A percentile compares a stretch with the other conserved stretches of the same genome.
Evolutionary conservation across 2,888 invertebrate species (phyloP).

Genomic region (Dorcus hopei): DNA sequence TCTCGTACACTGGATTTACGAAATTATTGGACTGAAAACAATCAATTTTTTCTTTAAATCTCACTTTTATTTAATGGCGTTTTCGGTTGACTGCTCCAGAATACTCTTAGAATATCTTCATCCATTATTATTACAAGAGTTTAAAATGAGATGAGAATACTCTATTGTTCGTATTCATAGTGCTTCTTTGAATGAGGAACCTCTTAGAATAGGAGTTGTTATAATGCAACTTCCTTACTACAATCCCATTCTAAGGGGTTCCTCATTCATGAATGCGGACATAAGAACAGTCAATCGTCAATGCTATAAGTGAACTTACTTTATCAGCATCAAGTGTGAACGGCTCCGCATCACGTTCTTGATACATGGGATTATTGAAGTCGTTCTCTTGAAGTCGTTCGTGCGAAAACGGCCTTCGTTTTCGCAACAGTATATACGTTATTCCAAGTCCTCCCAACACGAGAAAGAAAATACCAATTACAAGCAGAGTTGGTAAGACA

Average conservation of each 20-base stretch:
- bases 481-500: neutral
- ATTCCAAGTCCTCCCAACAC: constrained; percentile 30
- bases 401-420: constrained; percentile 64
- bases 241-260: too few relatives aligned
- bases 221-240: too few relatives aligned
- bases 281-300: too few relatives aligned
- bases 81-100: too few relatives aligned
- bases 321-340: constrained; percentile 60
- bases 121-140: too few relatives aligned
- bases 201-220: too few relatives aligned
- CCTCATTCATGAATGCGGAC: too few relatives aligned
- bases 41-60: constrained; percentile 1
- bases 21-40: constrained; percentile 64
- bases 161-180: too few relatives aligned
- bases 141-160: too few relatives aligned
- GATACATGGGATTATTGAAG: constrained; percentile 82
- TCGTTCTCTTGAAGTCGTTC: constrained; percentile 79
- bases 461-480: constrained; percentile 19
- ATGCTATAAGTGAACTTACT: constrained; percentile 43
- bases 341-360: constrained; percentile 65
- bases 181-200: too few relatives aligned
- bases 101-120: too few relatives aligned
- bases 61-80: too few relatives aligned
- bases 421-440: constrained; percentile 37
- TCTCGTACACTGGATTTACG: constrained; percentile 84